Conservation (phyloP, 2,888 invertebrate species). For the Eupithecia tripunctaria region DNA sequence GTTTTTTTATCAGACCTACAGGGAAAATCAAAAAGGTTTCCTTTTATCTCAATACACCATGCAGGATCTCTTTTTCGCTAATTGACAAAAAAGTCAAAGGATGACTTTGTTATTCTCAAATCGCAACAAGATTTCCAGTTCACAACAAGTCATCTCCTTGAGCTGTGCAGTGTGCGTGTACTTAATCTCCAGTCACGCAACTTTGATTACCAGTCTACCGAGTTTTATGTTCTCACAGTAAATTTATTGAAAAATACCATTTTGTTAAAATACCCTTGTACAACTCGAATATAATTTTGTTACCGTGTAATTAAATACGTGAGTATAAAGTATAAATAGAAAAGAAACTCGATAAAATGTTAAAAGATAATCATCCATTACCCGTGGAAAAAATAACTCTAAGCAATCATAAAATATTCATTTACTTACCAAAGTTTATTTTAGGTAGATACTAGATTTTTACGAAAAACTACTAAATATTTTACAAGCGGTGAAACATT, state of each 20-base stretch:
- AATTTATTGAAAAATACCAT: slow-evolving; percentile 24
- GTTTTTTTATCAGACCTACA: background rate
- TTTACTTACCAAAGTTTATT: background rate
- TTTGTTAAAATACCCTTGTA: too few species aligned
- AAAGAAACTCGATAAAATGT: background rate
- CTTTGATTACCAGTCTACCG: slow-evolving; percentile 5
- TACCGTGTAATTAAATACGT: background rate
- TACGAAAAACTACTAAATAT: too few species aligned
- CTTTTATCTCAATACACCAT: background rate
- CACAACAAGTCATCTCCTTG: background rate
- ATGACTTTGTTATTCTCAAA: background rate
- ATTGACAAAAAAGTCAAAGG: background rate
- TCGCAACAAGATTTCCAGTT: background rate
- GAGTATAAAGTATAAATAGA: background rate
- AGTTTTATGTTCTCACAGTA: slow-evolving; percentile 12
- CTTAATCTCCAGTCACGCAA: slow-evolving; percentile 22
- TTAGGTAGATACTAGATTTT: background rate
- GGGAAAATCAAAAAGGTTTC: background rate
- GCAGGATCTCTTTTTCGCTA: background rate
- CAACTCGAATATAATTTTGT: background rate
- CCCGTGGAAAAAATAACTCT: background rate
- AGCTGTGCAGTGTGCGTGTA: slow-evolving; percentile 6
- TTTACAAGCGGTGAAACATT: too few species aligned
- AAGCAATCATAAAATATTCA: background rate
- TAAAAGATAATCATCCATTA: background rate